Conservation (phyloP, 2,797 vertebrate species). For the Acanthis flammea region DNA sequence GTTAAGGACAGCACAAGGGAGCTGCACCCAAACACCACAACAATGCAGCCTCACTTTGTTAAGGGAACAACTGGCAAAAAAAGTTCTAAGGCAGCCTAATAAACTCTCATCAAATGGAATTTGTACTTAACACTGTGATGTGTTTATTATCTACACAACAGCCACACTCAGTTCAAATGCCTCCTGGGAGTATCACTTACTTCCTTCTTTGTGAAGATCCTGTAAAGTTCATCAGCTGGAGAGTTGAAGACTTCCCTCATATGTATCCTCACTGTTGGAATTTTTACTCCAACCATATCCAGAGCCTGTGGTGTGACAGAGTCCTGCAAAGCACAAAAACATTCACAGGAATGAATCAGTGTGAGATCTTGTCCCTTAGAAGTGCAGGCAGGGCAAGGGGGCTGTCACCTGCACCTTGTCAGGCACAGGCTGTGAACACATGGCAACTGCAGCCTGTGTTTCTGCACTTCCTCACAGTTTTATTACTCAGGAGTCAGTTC, state of each 20-base stretch:
- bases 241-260: constrained; percentile 60
- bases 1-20: rapidly evolving
- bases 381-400: not conserved
- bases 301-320: not conserved
- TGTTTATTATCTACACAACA: not conserved
- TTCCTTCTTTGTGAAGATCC: constrained; percentile 68
- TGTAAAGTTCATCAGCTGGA: constrained; percentile 52
- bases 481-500: not conserved
- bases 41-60: not conserved
- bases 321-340: not conserved
- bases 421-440: not conserved
- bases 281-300: constrained; percentile 58
- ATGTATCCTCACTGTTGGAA: constrained; percentile 64
- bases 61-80: not conserved
- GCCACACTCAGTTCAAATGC: not conserved
- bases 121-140: not conserved
- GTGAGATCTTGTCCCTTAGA: rapidly evolving
- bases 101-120: not conserved
- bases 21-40: not conserved
- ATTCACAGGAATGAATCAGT: not conserved
- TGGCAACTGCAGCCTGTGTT: rapidly evolving
- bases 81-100: not conserved
- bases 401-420: not conserved
- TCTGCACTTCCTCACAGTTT: not conserved
- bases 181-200: not conserved